Evolutionary conservation across 2,113 vertebrate genomes (phyloP).

Genomic region (Gnathonemus echidnorhynchus): DNA sequence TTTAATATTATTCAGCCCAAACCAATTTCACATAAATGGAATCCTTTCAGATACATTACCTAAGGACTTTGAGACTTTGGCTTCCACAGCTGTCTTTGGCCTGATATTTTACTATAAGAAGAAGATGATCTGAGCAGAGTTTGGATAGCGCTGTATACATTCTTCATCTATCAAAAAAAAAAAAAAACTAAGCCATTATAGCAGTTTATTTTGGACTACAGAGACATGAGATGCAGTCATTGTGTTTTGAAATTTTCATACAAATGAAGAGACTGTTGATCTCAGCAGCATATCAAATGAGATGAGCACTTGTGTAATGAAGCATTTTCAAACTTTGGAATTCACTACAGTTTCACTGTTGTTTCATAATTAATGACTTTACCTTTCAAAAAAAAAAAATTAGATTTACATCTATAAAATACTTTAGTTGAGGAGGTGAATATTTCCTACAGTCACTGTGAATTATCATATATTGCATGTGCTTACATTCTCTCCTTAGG

Average conservation of each 20-base stretch:
- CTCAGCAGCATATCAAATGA: not conserved
- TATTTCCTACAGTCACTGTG: not conserved
- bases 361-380: not conserved
- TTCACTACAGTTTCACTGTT: not conserved
- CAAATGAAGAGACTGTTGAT: not conserved
- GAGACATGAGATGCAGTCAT: not conserved
- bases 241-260: not conserved
- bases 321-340: not conserved
- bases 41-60: not conserved
- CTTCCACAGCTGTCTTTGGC: not conserved
- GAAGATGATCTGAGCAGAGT: not conserved
- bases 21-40: not conserved
- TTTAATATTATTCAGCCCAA: not conserved
- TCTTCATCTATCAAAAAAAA: not conserved
- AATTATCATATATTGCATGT: conserved; percentile 2
- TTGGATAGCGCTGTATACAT: not conserved
- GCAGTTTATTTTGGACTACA: not conserved
- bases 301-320: not conserved
- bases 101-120: not conserved
- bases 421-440: not conserved
- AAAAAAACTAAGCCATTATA: not conserved
- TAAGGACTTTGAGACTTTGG: not conserved
- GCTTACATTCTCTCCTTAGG: not conserved
- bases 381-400: not conserved
- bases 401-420: not conserved